Conservation (phyloP, 2,797 vertebrate genomes). For the Merluccius polli region DNA sequence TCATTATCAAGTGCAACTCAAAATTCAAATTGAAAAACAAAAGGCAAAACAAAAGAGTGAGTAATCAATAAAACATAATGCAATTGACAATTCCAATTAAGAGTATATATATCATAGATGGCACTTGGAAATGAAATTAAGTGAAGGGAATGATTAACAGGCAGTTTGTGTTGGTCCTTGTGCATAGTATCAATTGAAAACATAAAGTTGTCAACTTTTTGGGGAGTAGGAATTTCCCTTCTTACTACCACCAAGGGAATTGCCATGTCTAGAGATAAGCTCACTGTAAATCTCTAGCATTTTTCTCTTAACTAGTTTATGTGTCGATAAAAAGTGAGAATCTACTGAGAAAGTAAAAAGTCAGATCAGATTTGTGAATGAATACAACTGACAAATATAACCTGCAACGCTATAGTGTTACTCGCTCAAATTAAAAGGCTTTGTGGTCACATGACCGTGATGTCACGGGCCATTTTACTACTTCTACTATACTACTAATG, state of each 20-base stretch:
- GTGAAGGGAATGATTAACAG: background rate
- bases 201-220: background rate
- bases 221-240: background rate
- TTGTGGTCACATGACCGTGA: background rate
- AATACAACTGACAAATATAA: background rate
- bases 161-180: background rate
- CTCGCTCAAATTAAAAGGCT: background rate
- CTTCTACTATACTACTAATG: background rate
- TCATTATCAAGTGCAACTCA: constrained; percentile 4
- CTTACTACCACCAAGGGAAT: background rate
- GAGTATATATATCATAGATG: background rate
- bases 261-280: background rate
- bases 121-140: background rate
- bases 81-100: background rate
- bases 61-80: constrained; percentile 3
- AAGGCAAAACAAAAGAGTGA: background rate
- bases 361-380: background rate
- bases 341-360: background rate
- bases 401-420: background rate
- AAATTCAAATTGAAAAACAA: background rate
- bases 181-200: background rate
- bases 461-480: background rate
- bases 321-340: background rate
- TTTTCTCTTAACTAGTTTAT: background rate
- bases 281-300: background rate